Base-by-base conservation (phyloP, 2,888 invertebrate species). In the Leptopilina syphax region DNA sequence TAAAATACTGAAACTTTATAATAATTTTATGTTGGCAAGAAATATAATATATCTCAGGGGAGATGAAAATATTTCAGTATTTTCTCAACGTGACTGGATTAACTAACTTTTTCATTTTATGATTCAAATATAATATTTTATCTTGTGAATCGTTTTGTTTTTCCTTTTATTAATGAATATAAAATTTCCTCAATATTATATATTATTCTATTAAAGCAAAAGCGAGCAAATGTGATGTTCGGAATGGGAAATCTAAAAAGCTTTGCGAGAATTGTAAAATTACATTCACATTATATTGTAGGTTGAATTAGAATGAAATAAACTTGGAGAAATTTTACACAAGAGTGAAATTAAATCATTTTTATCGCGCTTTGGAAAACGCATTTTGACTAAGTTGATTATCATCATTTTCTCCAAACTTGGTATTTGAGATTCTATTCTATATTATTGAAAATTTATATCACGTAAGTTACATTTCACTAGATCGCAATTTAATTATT, bases 51-150 rank as follows among this genome's bases (percentile, higher is more conserved):
- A 1, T 50, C 50, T 10, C 50, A 50, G 12, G 50, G 13, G 27
- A 54, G 54, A 50, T 27, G 70, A 50, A 50, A 70, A 70, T 12
- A 70, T 70, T 68, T 68, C 44, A 50, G 5, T 27, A 50, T 68
- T 70, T 70, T 54, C 27, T 70, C 27, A 54, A 24, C 70, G 54
- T 70, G 50, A 70, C 50, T 18, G 10, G 27, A 70, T 54, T 66
- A 41, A 50, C 47, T n/a, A 24, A 70, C 13, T 70, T 70, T 18
- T 54, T 24, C 50, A 27, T 10, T 70, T 54, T 70, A 24, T 27
- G 27, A 70, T 70, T 70, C 50, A 70, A 70, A 70, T 70, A 70
- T 70, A 50, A 47, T 70, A 54, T 4, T 24, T 47, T 50, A 68
- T 68, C 24, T 24, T 18, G 34, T 34, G 41, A 44, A 67, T n/a